A percentile compares a stretch with the other conserved stretches of the same genome.
These are phyloP conservation scores for Seriola rivoliana DNA, from an alignment of 2,113 vertebrate genomes.

Conservation along the genomic window DNA sequence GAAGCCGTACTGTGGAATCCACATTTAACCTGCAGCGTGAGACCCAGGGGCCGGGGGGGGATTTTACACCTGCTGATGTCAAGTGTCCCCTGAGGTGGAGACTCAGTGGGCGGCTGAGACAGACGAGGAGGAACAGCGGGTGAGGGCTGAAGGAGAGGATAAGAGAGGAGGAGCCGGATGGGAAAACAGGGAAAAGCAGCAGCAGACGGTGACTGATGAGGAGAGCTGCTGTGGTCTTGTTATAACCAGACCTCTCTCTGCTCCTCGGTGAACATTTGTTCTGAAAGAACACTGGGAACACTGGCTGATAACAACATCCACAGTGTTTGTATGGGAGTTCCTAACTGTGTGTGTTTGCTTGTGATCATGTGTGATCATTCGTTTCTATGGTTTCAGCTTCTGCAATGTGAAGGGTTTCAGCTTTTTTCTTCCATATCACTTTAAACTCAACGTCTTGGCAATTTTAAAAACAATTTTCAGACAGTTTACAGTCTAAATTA, in stretches of 20 bases:
- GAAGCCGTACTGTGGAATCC: not conserved
- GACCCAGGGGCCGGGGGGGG: not conserved
- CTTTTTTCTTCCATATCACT: no score
- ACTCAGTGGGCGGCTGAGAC: constrained; percentile 21
- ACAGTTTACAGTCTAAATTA: no score
- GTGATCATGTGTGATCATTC: no score
- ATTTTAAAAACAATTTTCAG: no score
- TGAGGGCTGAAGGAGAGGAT: constrained; percentile 18
- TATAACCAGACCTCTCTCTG: constrained; percentile 2
- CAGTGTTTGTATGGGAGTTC: not conserved
- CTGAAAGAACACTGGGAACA: not conserved
- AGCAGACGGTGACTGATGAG: constrained; percentile 17
- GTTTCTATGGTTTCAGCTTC: no score
- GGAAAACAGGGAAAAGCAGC: not conserved
- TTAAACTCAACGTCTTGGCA: no score
- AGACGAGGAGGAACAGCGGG: constrained; percentile 6
- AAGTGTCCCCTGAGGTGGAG: constrained; percentile 8
- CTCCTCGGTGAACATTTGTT: not conserved
- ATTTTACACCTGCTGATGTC: not conserved
- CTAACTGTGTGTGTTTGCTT: not conserved
- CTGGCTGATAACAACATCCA: not conserved
- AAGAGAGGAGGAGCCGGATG: not conserved
- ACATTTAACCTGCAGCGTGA: not conserved
- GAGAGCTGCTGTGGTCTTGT: not conserved
- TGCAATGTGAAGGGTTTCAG: no score